A percentile compares a stretch with the other conserved stretches of the same genome.
Conservation (phyloP, 2,888 invertebrate genomes). For the Helobdella robusta region DNA sequence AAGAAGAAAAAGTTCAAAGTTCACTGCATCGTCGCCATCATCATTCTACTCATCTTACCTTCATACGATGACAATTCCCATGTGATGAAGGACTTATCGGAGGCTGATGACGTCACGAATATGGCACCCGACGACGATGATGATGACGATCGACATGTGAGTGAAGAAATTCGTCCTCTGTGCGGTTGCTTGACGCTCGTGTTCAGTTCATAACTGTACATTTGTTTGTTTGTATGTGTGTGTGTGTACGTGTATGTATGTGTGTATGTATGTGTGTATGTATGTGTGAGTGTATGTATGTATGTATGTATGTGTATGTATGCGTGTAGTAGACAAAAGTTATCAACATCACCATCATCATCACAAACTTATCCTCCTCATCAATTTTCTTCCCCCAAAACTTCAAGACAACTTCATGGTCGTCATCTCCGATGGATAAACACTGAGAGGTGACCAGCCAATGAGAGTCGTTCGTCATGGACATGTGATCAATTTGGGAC, state of each 20-base stretch:
- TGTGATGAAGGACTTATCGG: too few species aligned
- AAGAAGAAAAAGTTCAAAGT: neutral
- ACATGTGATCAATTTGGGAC: conserved; percentile 59
- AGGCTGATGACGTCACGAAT: too few species aligned
- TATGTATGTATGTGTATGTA: conserved; percentile 24
- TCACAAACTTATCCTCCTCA: too few species aligned
- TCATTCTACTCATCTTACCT: too few species aligned
- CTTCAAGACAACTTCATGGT: conserved; percentile 62
- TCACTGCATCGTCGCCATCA: too few species aligned
- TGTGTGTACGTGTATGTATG: conserved; percentile 22
- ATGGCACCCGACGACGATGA: neutral
- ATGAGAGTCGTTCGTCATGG: conserved; percentile 58
- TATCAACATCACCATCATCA: too few species aligned
- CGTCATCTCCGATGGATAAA: conserved; percentile 54
- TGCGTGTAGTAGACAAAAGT: too few species aligned
- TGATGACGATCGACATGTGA: conserved; percentile 33
- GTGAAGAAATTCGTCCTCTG: conserved; percentile 54
- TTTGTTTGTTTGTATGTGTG: conserved; percentile 20
- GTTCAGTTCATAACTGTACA: conserved; percentile 59
- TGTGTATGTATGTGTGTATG: conserved; percentile 20
- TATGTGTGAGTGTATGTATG: conserved; percentile 24
- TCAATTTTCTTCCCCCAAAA: conserved; percentile 60
- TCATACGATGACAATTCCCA: too few species aligned
- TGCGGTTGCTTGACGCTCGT: conserved; percentile 67
- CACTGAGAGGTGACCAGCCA: conserved; percentile 63